Conservation (phyloP, 2,113 vertebrate species). For the Ancistrus triradiatus region DNA sequence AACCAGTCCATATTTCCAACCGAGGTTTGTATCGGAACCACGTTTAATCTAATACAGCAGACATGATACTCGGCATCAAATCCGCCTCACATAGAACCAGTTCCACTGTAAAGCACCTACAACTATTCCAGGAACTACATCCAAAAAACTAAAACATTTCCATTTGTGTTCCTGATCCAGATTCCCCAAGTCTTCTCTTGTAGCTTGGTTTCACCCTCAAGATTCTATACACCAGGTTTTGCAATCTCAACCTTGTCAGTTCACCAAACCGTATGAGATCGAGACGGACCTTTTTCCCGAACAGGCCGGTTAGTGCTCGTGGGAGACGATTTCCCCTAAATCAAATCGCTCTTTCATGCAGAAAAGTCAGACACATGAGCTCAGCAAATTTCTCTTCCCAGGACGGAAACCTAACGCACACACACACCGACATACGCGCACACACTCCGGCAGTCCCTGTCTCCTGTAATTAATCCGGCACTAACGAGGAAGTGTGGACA, state of each 20-base stretch:
- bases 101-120: too few species aligned
- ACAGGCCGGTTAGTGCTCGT: not conserved
- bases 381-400: slow-evolving; percentile 39
- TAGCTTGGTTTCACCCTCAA: not conserved
- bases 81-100: too few species aligned
- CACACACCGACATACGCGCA: slow-evolving; percentile 7
- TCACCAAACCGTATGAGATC: slow-evolving; percentile 11
- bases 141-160: too few species aligned
- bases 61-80: too few species aligned
- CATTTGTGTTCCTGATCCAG: not conserved
- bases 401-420: slow-evolving; percentile 25
- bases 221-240: not conserved
- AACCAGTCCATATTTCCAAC: too few species aligned
- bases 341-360: slow-evolving; percentile 25
- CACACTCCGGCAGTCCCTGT: slow-evolving; percentile 1
- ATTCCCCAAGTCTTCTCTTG: too few species aligned
- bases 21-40: too few species aligned
- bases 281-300: slow-evolving; percentile 2
- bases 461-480: slow-evolving; percentile 45
- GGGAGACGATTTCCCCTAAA: not conserved
- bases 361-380: slow-evolving; percentile 13
- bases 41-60: too few species aligned
- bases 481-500: slow-evolving; percentile 47
- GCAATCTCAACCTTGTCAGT: slow-evolving; percentile 13
- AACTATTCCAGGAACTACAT: too few species aligned